Base-by-base conservation (phyloP, 2,797 vertebrate species). In the Heliangelus exortis region DNA sequence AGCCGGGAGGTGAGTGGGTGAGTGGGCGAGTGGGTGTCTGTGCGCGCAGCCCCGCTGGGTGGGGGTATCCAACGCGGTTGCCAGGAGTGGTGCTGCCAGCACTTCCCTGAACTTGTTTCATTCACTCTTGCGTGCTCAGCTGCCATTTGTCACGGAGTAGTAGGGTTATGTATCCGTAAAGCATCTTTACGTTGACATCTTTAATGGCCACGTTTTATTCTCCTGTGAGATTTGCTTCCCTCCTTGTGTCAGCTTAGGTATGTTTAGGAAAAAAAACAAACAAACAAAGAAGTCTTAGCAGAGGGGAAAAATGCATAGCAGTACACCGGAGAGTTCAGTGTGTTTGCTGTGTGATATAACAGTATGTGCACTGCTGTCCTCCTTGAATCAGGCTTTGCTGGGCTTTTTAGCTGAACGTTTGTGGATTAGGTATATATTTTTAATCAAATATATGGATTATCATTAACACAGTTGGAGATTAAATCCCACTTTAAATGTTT, bases 1-100 rank as follows among this genome's bases (percentile, higher is more conserved):
- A 2, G 19, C 2, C 7, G 67, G 53, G 36, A n/a, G 36, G 10
- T 12, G 45, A 47, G 45, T 20, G 19, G 18, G 45, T 19, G 47
- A 47, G 47, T 20, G 19, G 18, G 45, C 19, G 47, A 47, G 47
- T 41, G 47, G 47, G 47, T 45, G 39, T 41, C 39, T 41, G 39
- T 41, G 13, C 39, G 13, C 39, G 20, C 47, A 47, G 47, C 47
- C 47, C 11, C 11, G 9, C 4, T 4, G 18, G 2, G 10, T 43
- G 36, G 36, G 31, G 31, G 14, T 13, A 1, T 2, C 1, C 9
- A 6, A 1, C 20, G 57, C 50, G 6, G 53, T 4, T 21, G 67
- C 12, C 9, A 8, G 57, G 20, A 59, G 53, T 1, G 31, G 29
- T 15, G 67, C 28, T 31, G 34, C 9, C 45, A 1, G 90, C 75